Evolutionary conservation across 2,888 invertebrate genomes (phyloP), one percentile per base, ranked within the genome.

Genomic region (Blastobasis adustella): DNA sequence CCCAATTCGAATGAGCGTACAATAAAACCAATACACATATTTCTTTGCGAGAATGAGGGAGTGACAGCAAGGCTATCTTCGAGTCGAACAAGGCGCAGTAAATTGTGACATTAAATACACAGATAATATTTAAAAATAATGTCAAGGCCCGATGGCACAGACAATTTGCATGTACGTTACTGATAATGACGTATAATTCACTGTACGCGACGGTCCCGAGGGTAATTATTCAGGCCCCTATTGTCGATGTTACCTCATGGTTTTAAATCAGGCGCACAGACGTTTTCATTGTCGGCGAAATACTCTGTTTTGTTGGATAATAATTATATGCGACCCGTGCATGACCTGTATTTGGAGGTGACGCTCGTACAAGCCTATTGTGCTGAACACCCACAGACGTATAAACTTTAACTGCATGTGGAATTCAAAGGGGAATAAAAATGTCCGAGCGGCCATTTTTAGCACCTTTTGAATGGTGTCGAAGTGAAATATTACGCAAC

Each of bases 71-170:
- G 54, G 54, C 50, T 52, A 50, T 55, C 51, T 45, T 49, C 39
- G 23, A 51, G 49, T 51, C 45, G 50, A 56, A 56, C 51, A 52
- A 46, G 40, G 48, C 46, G 44, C 45, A 45, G 54, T 38, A 49
- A 50, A 53, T 52, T 49, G 52, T 47, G 53, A 49, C 53, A 54
- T 53, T 45, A 37, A 45, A 47, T 39, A 10, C n/a, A 56, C 55
- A 61, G 61, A 63, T 65, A 70, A 65, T 60, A 58, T 58, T 56
- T 39, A 62, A 71, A 58, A 80, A 75, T 69, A 73, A 79, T 82
- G 80, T 80, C 82, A 82, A 79, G 82, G 82, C 65, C 67, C 58
- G 55, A 60, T 58, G 54, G 55, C 54, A 64, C 61, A 59, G 62
- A 57, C 63, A 65, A 76, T 78, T 79, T 71, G 71, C 73, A 73